Evolutionary conservation across 2,113 vertebrate species (phyloP).

Genomic region (Microtus ochrogaster): DNA sequence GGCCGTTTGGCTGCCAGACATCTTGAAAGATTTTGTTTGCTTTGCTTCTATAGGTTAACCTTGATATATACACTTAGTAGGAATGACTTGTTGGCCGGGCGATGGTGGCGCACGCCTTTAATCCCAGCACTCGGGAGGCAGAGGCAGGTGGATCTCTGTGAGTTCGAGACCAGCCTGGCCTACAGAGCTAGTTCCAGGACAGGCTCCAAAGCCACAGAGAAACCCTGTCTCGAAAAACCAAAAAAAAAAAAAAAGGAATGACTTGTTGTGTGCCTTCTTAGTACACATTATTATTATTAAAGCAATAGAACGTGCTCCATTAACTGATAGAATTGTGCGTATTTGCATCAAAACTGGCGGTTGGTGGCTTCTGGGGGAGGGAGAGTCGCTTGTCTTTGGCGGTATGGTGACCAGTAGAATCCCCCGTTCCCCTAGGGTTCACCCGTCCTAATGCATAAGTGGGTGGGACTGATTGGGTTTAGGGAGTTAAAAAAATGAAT

Average conservation of each 20-base stretch:
- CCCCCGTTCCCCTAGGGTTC: background rate
- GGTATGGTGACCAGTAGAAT: background rate
- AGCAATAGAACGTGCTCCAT: conserved; percentile 1
- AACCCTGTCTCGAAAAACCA: no score
- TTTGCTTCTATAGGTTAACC: conserved; percentile 8
- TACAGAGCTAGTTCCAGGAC: no score
- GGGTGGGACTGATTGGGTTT: background rate
- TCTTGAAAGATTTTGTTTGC: conserved; percentile 1
- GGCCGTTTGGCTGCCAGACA: background rate
- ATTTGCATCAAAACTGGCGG: conserved; percentile 12
- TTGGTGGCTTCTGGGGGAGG: background rate
- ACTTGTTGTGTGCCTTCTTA: conserved; percentile 27
- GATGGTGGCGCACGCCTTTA: no score
- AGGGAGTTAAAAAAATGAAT: background rate
- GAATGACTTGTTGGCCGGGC: conserved; percentile 32
- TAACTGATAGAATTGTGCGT: conserved; percentile 17
- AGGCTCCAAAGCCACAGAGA: no score
- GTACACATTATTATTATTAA: conserved; percentile 23
- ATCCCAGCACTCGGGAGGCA: no score
- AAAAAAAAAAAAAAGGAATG: no score
- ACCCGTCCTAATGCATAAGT: background rate
- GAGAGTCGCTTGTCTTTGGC: background rate
- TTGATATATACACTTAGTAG: conserved; percentile 19
- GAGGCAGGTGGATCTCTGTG: no score
- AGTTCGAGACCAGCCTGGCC: no score